Percentiles rank a stretch among this genome's conserved stretches.
phyloP scores from a whole-genome alignment of 2,888 invertebrate species.

The Pachymerium ferrugineum region DNA sequence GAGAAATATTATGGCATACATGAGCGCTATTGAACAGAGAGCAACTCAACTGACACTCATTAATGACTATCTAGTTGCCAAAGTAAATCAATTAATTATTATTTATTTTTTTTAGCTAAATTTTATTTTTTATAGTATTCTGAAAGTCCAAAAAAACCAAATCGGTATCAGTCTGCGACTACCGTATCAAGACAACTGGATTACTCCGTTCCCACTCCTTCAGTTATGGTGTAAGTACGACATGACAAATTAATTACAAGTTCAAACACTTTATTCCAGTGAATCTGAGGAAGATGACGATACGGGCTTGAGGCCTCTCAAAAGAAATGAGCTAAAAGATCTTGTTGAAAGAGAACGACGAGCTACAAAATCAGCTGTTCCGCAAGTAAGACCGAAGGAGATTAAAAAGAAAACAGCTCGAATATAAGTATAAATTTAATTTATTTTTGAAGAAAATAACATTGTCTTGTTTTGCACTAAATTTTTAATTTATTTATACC shows the following conservation, averaged over 20 bases:
- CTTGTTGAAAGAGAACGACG: not conserved
- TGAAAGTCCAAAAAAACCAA: not conserved
- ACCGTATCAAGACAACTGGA: too few relatives aligned
- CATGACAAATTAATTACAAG: too few relatives aligned
- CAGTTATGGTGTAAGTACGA: too few relatives aligned
- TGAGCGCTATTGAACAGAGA: conserved; percentile 73
- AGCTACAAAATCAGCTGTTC: not conserved
- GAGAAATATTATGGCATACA: conserved; percentile 72
- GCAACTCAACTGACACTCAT: conserved; percentile 58
- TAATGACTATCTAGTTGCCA: not conserved
- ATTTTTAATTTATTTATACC: not conserved
- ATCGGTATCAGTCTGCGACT: too few relatives aligned
- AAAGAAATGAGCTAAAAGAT: not conserved
- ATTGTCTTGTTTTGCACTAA: not conserved
- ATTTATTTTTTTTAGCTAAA: not conserved
- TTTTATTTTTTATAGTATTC: not conserved
- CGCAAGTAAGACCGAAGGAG: not conserved
- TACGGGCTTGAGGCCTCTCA: not conserved
- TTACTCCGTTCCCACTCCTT: too few relatives aligned
- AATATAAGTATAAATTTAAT: not conserved
- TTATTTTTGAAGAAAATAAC: not conserved
- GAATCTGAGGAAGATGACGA: not conserved
- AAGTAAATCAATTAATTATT: not conserved
- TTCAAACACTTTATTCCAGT: too few relatives aligned
- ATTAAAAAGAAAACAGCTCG: not conserved